Evolutionary conservation across 2,797 vertebrate species (phyloP).

Genomic region (Gymnoscopelus braueri): DNA sequence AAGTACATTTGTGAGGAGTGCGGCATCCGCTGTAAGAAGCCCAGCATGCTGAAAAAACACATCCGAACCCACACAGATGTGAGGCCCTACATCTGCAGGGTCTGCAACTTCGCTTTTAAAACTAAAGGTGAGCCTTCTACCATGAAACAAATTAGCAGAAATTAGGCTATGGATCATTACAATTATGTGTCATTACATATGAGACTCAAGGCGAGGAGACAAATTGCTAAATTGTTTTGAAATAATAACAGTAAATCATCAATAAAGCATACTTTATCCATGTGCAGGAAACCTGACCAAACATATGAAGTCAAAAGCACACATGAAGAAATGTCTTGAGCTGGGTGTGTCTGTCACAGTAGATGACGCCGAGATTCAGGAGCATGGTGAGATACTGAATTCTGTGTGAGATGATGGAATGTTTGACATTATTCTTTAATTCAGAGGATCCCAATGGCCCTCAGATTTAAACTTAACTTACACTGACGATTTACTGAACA

Average conservation of each 20-base stretch:
- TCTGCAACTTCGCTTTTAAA: conserved; percentile 99
- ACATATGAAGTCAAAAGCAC: conserved; percentile 99
- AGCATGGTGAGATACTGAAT: conserved; percentile 84
- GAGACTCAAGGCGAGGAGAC: too few relatives aligned
- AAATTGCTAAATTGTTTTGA: neutral
- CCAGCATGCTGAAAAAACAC: conserved; percentile 99
- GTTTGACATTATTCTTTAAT: too few relatives aligned
- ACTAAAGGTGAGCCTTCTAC: conserved; percentile 90
- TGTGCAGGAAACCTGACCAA: conserved; percentile 95
- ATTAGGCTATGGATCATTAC: neutral
- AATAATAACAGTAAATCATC: neutral
- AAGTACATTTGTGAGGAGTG: conserved; percentile 99
- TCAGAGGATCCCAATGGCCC: too few relatives aligned
- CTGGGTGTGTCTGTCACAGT: conserved; percentile 95
- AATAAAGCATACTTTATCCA: neutral
- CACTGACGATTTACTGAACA: too few relatives aligned
- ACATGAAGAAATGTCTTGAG: conserved; percentile 99
- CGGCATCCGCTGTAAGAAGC: conserved; percentile 99
- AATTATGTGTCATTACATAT: neutral
- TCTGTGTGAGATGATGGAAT: too few relatives aligned
- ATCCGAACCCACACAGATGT: conserved; percentile 98
- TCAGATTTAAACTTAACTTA: too few relatives aligned
- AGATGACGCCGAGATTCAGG: conserved; percentile 92
- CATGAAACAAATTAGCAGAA: neutral
- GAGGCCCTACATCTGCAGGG: conserved; percentile 95